Evolutionary conservation across 35 echinoderm and acorn worm species (phyloP), one percentile per base, ranked within the genome.

Genomic region (Patiria miniata): DNA sequence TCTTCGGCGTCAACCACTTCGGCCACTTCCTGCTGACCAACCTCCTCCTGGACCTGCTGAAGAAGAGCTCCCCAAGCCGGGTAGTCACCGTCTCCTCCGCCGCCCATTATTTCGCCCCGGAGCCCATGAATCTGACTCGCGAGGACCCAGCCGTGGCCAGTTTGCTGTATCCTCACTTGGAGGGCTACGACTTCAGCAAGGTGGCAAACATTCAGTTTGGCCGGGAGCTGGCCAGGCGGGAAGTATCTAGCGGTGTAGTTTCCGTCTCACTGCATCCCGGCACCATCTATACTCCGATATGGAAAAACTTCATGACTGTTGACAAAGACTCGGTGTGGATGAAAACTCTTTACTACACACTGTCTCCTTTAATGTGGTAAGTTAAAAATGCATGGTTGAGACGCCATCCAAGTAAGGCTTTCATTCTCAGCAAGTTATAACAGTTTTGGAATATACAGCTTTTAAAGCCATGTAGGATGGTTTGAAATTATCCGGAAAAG

Each of bases 21-120:
- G 95, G 95, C 14, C 95, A 97, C 56, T 97, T 97, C 61, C 84
- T 97, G 2, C 91, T 97, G 7, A 93, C 91, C 56, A 90, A 81
- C 40, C 88, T 97, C 39, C 69, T 97, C 22, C 30, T 97, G 68
- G 87, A 91, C 16, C 84, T 77, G 14, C 91, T 97, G 16, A 93
- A 91, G 60, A 89, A 93, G 38, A 84, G 87, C 58, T 79, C 91
- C n/a, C 91, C 95, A 1, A 89, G 86, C 30, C 52, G 95, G 29
- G 52, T 97, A 16, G 80, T 97, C 26, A 97, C 87, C 73, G 87
- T 97, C 17, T 93, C 95, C 4, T 97, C 95, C 0, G 28, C 78
- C 8, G 69, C 84, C 39, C 87, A 97, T 60, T 65, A 15, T 1
- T 6, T 9, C 3, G 80, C 33, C 14, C 19, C 15, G 18, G 40